phyloP scores from a whole-genome alignment of 2,888 invertebrate genomes.

The Acanthosoma haemorrhoidale region DNA sequence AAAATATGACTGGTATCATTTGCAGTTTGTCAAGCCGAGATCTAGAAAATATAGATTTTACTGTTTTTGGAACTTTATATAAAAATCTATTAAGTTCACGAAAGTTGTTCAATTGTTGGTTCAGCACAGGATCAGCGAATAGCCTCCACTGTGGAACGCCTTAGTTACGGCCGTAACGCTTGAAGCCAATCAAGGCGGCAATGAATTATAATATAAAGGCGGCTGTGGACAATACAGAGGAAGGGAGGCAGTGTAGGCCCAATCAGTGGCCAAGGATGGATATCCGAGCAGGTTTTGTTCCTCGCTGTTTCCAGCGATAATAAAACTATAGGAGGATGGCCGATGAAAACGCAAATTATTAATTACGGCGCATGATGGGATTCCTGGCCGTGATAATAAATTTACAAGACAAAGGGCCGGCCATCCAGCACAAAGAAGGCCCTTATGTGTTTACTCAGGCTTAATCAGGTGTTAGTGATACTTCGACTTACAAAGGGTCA shows the following conservation, averaged over 20 bases:
- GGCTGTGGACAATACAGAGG: background rate
- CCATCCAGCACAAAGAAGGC: background rate
- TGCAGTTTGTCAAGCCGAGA: too few species aligned
- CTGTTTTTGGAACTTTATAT: too few species aligned
- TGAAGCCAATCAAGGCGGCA: background rate
- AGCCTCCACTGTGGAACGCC: background rate
- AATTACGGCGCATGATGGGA: background rate
- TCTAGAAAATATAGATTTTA: too few species aligned
- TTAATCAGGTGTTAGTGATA: too few species aligned
- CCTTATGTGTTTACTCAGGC: slow-evolving; percentile 1
- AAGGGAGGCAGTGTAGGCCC: background rate
- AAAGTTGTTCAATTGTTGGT: too few species aligned
- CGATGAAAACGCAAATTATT: background rate
- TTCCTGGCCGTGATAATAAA: background rate
- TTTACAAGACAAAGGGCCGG: background rate
- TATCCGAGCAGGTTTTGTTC: background rate
- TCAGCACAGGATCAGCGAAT: background rate
- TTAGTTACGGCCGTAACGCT: background rate
- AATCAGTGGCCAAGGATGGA: background rate
- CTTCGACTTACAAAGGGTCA: too few species aligned
- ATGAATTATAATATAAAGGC: background rate
- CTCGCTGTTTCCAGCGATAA: background rate
- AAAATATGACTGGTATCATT: too few species aligned
- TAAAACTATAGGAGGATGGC: background rate
- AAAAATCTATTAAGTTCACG: too few species aligned